Base-by-base conservation (phyloP, 2,113 vertebrate genomes). In the Oryzias curvinotus region DNA sequence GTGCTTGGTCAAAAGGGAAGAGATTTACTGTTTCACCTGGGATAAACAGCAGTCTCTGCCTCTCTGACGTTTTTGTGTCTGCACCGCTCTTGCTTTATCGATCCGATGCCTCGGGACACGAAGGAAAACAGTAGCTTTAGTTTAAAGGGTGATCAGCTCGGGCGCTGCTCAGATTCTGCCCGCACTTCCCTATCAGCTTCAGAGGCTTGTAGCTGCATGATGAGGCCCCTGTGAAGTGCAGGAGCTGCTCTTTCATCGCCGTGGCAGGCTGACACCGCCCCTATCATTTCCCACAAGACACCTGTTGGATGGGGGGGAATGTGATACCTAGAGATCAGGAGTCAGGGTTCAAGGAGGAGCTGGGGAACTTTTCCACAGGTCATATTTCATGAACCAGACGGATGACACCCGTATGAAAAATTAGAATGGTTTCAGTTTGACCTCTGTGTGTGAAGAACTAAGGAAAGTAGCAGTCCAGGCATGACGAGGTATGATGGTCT, bases 301-400 rank as follows among this genome's bases (percentile, higher is more conserved):
- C 86, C 86, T 88, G 89, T 72, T 68, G 65, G 68, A 10, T 10
- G 36, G 36, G 30, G 71, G 30, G 53, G 71, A 76, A 81, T 75
- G 44, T 71, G 72, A 85, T 74, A 81, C 66, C 68, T 62, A 75
- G 13, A 58, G 63, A 71, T 84, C 81, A 84, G 80, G 84, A 77
- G 77, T 68, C 73, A 53, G 23, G 72, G 83, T 83, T 90, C 82
- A 84, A 80, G 82, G 77, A 72, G 63, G 75, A 65, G 72, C 42
- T 58, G 67, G 63, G 83, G 68, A 76, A 82, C 77, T 80, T 83
- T 78, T 76, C 69, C 70, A 69, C 68, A 69, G 82, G 80, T 86
- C 52, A 12, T 43, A 50, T 83, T 84, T 85, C 81, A 85, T 25
- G 41, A 81, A 12, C 36, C 36, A 36, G 36, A 36, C 36, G 36